Evolutionary conservation across 2,888 invertebrate genomes (phyloP).

Genomic region (Latheticus oryzae): DNA sequence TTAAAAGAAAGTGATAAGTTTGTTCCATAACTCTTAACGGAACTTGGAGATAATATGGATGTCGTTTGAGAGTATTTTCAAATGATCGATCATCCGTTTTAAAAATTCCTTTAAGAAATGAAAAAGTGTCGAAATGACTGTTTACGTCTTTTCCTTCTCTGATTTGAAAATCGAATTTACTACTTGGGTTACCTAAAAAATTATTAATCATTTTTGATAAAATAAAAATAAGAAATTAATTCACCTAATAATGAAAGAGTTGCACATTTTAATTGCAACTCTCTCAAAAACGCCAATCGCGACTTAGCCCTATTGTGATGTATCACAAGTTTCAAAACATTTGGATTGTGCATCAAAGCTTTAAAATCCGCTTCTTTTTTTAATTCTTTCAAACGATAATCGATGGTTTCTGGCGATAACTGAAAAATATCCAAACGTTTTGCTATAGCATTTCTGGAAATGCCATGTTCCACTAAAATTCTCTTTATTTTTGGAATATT

Average conservation of each 20-base stretch:
- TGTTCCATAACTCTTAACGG: conserved; percentile 71
- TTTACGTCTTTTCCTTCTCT: conserved; percentile 70
- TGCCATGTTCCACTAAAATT: conserved; percentile 71
- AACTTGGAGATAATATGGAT: conserved; percentile 75
- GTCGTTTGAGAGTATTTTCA: conserved; percentile 66
- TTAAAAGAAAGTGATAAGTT: conserved; percentile 69
- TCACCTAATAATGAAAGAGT: conserved; percentile 16
- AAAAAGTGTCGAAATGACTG: conserved; percentile 64
- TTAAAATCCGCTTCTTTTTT: conserved; percentile 71
- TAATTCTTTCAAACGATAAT: conserved; percentile 70
- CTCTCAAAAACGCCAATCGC: conserved; percentile 68
- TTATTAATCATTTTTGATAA: conserved; percentile 17
- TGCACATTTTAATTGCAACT: conserved; percentile 66
- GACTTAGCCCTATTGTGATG: conserved; percentile 66
- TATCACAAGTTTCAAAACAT: conserved; percentile 68
- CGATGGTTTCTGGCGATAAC: conserved; percentile 70
- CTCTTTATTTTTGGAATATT: conserved; percentile 69
- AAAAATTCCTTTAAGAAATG: conserved; percentile 64
- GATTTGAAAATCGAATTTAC: conserved; percentile 62
- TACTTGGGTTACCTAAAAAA: conserved; percentile 43
- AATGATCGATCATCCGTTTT: conserved; percentile 56
- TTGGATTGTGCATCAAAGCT: conserved; percentile 71
- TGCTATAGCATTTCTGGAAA: conserved; percentile 68
- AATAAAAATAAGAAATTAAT: conserved; percentile 9
- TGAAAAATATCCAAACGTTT: conserved; percentile 71